Conservation (phyloP, 2,797 vertebrate species). For the Momotus momota region DNA sequence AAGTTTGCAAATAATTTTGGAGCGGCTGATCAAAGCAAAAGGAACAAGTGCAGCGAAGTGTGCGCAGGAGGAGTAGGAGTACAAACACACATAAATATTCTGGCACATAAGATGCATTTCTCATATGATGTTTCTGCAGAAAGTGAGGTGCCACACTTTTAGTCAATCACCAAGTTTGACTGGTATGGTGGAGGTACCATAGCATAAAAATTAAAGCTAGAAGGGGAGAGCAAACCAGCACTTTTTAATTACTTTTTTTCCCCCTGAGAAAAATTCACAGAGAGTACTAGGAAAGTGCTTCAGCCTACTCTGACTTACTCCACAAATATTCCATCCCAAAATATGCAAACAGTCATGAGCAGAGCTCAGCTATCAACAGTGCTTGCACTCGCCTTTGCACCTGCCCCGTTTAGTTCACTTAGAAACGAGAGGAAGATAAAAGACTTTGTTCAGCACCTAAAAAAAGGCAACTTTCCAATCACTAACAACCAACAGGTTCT, state of each 20-base stretch:
- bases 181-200: background rate
- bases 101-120: background rate
- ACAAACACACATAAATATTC: background rate
- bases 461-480: background rate
- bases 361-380: background rate
- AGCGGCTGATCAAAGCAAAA: constrained; percentile 2
- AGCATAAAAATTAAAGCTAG: background rate
- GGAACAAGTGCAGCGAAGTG: background rate
- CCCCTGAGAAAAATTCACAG: background rate
- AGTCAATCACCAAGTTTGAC: background rate
- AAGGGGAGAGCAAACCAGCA: background rate
- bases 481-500: background rate
- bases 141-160: background rate
- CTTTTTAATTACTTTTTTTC: background rate
- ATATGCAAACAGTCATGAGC: background rate
- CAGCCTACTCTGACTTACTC: background rate
- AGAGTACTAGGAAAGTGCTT: background rate
- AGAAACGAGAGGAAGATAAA: background rate
- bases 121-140: background rate
- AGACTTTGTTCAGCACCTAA: background rate
- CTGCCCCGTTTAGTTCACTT: background rate
- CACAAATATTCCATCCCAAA: background rate
- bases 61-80: background rate
- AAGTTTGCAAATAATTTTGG: background rate
- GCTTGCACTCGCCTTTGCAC: background rate